phyloP scores from a whole-genome alignment of 2,888 invertebrate species.

The Meiosimyza decipiens region DNA sequence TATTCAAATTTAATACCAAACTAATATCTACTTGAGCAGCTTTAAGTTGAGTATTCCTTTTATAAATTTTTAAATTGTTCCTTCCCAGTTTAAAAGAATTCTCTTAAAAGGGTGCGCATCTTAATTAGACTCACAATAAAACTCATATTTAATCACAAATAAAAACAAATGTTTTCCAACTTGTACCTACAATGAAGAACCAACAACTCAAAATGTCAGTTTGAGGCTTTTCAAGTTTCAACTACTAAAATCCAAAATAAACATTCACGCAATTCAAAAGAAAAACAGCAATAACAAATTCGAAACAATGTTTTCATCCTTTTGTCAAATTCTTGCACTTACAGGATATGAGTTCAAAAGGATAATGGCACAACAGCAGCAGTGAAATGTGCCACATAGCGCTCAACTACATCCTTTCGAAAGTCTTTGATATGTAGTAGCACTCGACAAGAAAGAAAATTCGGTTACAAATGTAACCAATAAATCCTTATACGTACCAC shows the following conservation, averaged over 20 bases:
- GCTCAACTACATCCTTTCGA: background rate
- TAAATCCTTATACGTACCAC: conserved; percentile 16
- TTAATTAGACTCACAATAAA: no score
- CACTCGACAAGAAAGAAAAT: background rate
- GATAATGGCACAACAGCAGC: background rate
- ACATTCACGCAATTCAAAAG: background rate
- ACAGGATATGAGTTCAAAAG: background rate
- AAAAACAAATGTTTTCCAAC: background rate
- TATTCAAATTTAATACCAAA: no score
- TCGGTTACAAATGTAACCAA: conserved; percentile 29
- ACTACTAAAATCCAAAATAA: conserved; percentile 17
- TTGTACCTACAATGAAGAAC: background rate
- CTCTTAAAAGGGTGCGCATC: no score
- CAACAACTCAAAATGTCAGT: conserved; percentile 7
- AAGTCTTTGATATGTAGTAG: background rate
- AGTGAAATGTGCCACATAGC: background rate
- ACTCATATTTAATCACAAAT: background rate
- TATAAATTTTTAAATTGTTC: no score
- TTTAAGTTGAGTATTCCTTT: no score
- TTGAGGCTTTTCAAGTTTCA: conserved; percentile 3
- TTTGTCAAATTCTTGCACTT: conserved; percentile 16
- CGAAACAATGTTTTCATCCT: conserved; percentile 24
- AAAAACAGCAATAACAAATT: conserved; percentile 11
- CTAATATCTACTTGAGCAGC: no score
- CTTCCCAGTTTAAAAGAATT: no score